Conservation (phyloP, 2,797 vertebrate species). For the Orestias chungarensis region DNA sequence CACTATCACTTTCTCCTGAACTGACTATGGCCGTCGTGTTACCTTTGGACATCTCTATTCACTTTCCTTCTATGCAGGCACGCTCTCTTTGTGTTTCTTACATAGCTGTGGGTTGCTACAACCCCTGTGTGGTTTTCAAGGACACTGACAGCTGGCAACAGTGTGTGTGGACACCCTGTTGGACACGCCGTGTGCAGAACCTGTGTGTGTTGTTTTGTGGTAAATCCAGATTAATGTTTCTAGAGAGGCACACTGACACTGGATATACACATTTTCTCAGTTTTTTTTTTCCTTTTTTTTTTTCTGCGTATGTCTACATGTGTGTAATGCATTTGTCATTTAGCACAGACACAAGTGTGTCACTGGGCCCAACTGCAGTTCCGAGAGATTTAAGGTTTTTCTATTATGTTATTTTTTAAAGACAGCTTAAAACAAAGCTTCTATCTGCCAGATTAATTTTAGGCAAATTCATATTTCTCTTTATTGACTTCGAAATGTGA, state of each 20-base stretch:
- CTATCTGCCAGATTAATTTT: neutral
- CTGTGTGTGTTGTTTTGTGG: slow-evolving; percentile 8
- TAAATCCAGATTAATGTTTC: neutral
- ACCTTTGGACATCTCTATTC: neutral
- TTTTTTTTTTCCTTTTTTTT: too few relatives aligned
- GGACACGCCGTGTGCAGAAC: neutral
- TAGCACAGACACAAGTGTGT: slow-evolving; percentile 31
- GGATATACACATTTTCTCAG: slow-evolving; percentile 21
- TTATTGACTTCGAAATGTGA: neutral
- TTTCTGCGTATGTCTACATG: slow-evolving; percentile 12
- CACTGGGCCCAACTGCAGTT: neutral
- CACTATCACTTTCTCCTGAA: neutral
- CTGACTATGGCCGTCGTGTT: neutral
- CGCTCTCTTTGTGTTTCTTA: neutral
- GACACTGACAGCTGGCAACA: slow-evolving; percentile 43
- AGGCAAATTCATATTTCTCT: neutral
- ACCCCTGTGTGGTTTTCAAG: slow-evolving; percentile 25
- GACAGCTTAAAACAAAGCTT: neutral
- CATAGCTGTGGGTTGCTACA: neutral
- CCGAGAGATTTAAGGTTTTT: neutral
- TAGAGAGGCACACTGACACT: neutral
- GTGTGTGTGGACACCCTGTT: slow-evolving; percentile 22
- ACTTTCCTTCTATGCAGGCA: neutral
- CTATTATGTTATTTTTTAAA: neutral
- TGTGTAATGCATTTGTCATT: slow-evolving; percentile 32